Evolutionary conservation across 2,888 invertebrate species (phyloP), one percentile per base, ranked within the genome.

Genomic region (Pomacea canaliculata): DNA sequence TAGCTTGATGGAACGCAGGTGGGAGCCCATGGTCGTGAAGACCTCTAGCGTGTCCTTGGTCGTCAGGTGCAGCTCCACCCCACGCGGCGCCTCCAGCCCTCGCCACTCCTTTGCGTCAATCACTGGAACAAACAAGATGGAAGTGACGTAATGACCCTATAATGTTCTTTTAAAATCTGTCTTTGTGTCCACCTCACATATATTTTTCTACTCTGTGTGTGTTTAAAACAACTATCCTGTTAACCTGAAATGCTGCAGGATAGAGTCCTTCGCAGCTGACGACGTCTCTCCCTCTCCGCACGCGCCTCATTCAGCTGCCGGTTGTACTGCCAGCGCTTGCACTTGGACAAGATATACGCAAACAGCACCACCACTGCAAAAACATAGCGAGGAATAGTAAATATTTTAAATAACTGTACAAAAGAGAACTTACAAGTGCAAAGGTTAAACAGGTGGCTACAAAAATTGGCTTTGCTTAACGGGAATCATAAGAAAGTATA

Each of bases 61-160:
- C 19, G 83, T 85, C 46, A 89, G 75, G 27, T 85, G 83, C 9
- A 89, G 77, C 23, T 87, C 82, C 2, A 89, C 84, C 2, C 80
- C 79, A 0, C 86, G 79, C 12, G 71, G 23, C 4, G 80, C 70
- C 59, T 86, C 84, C n/a, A 80, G 73, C 0, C 86, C 86, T 0
- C 85, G 51, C 89, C 89, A 89, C 73, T 90, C 90, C 49, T 79
- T 71, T 4, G 82, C 83, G 62, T 83, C 83, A 70, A 83, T 80
- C 23, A 81, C 81, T 81, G 73, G 12, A 68, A 71, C 16, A 56
- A 56, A 19, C 27, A 37, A 23, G 19, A 19, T 7, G 27, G 19
- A 56, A 56, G 1, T 37, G 1, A 37, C 1, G 37, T 37, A 37
- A 37, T 37, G 37, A 37, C 5, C 37, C 37, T 37, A 0, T 1